phyloP scores from a whole-genome alignment of 1,140 invertebrate species.

The Anastrepha obliqua region DNA sequence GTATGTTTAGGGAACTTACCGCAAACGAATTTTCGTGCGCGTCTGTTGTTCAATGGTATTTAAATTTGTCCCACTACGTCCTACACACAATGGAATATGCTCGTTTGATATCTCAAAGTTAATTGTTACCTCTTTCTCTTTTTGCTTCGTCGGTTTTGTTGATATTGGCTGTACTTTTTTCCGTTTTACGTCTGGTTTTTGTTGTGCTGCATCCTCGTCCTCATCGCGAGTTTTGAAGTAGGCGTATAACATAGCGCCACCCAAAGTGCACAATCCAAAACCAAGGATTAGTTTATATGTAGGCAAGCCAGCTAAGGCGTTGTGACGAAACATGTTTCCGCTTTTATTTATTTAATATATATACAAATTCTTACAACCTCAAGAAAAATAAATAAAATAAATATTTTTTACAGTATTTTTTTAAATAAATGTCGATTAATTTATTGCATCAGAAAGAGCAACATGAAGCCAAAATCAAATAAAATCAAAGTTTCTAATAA shows the following conservation, averaged over 20 bases:
- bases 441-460: too few species aligned
- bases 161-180: slow-evolving; percentile 30
- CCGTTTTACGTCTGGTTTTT: slow-evolving; percentile 28
- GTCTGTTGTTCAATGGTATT: slow-evolving; percentile 83
- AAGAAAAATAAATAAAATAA: not conserved
- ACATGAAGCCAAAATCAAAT: too few species aligned
- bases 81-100: slow-evolving; percentile 76
- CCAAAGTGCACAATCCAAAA: slow-evolving; percentile 71
- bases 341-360: not conserved
- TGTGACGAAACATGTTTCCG: slow-evolving; percentile 68
- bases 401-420: not conserved
- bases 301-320: slow-evolving; percentile 64
- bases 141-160: not conserved
- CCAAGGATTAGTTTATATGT: slow-evolving; percentile 71
- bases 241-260: slow-evolving; percentile 71
- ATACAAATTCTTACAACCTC: not conserved
- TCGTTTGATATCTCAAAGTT: slow-evolving; percentile 70
- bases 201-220: slow-evolving; percentile 59
- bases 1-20: slow-evolving; percentile 61
- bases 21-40: slow-evolving; percentile 82
- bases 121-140: slow-evolving; percentile 63
- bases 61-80: slow-evolving; percentile 81
- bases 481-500: too few species aligned
- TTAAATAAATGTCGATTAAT: too few species aligned
- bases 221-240: slow-evolving; percentile 70